Evolutionary conservation across 2,797 vertebrate species (phyloP).

Genomic region (Labroides dimidiatus): DNA sequence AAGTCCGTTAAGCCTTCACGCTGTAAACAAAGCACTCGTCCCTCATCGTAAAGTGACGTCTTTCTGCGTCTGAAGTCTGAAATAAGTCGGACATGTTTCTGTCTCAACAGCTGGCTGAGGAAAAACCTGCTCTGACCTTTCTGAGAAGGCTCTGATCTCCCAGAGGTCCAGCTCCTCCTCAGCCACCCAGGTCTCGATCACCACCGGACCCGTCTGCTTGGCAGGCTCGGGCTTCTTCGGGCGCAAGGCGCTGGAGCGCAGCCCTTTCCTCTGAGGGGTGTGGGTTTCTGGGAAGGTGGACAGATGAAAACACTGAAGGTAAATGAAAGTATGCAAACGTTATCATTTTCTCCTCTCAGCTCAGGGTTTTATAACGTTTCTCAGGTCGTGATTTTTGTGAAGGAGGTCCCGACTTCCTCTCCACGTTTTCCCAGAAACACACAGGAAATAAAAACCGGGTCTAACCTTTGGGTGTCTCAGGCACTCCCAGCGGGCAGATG

Average conservation of each 20-base stretch:
- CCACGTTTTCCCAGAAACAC: neutral
- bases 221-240: constrained; percentile 96
- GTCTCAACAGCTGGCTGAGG: no score
- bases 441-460: neutral
- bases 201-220: constrained; percentile 96
- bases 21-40: no score
- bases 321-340: no score
- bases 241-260: constrained; percentile 96
- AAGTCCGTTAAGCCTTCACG: no score
- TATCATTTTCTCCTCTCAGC: no score
- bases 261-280: constrained; percentile 97
- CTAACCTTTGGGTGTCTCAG: constrained; percentile 95
- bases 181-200: constrained; percentile 97
- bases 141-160: constrained; percentile 98
- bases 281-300: constrained; percentile 89
- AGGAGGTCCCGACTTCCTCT: no score
- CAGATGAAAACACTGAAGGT: neutral
- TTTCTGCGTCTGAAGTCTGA: no score
- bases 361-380: no score
- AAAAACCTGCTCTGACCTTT: constrained; percentile 85
- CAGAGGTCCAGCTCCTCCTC: constrained; percentile 98
- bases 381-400: neutral
- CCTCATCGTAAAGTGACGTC: no score
- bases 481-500: constrained; percentile 96
- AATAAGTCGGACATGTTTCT: no score